Evolutionary conservation across 1,140 invertebrate genomes (phyloP), one percentile per base, ranked within the genome.

Genomic region (Orchesella cincta): DNA sequence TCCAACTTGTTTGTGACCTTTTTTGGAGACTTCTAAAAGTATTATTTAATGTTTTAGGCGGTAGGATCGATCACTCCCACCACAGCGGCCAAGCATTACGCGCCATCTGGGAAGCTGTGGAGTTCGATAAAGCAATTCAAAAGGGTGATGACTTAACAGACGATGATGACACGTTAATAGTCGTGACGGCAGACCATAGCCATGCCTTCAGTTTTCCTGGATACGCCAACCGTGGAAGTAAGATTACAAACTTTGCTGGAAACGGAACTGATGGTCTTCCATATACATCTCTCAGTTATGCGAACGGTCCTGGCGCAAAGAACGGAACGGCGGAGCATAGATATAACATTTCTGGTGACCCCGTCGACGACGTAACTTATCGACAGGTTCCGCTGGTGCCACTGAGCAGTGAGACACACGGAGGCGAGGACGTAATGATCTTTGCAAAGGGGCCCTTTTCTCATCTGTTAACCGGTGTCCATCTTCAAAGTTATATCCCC

Each of bases 131-230:
- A 54, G 92, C 93, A 0, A 88, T 94, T 14, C 85, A 90, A 81
- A 88, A 87, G 14, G 92, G 92, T 0, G 83, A 92, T 75, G 86
- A 88, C 5, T 85, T 92, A 83, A 90, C 93, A 5, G 88, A 91
- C 80, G 87, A 88, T 36, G 87, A 90, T 0, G 92, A 94, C 46
- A 94, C 93, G 0, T 86, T 94, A 5, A 87, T 94, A 0, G 89
- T 94, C 1, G 91, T 94, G 12, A 94, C 93, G 0, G 90, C 93
- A 0, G 93, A 94, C 84, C 93, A 94, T 84, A 92, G 92, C 5
- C 93, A 94, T 81, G 92, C 93, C 0, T 88, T 94, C 85, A 92
- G 91, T 16, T 89, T 94, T 76, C 92, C 91, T 72, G 93, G 93
- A 0, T 92, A 93, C 82, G 89, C 92, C 0, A 87, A 86, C 1